A percentile compares a stretch with the other conserved stretches of the same genome.
These are phyloP conservation scores for Natator depressus DNA, from an alignment of 2,113 vertebrate genomes.

Conservation along the genomic window DNA sequence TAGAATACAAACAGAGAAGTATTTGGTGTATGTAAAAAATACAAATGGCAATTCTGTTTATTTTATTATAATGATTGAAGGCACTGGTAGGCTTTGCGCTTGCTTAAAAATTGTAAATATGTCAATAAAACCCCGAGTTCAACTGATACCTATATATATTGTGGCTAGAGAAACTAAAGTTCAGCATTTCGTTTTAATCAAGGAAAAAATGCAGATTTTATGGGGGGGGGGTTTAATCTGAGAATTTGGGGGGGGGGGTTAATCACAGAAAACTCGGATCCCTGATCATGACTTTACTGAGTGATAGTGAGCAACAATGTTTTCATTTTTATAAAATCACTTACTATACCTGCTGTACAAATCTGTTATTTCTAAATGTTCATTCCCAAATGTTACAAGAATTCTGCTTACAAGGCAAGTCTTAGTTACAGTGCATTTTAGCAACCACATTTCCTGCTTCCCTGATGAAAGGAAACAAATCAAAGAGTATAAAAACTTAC, in stretches of 20 bases:
- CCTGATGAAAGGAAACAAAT: conserved; percentile 35
- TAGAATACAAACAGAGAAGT: not conserved
- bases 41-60: not conserved
- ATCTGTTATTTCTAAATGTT: not conserved
- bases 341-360: not conserved
- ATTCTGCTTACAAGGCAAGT: not conserved
- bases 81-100: not conserved
- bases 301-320: not conserved
- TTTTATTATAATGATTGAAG: not conserved
- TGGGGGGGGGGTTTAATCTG: not conserved
- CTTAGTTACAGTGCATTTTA: not conserved
- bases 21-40: not conserved
- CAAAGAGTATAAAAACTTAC: not conserved
- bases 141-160: not conserved
- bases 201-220: not conserved
- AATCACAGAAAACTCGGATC: not conserved
- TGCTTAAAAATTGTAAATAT: not conserved
- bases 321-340: not conserved
- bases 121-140: not conserved
- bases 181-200: not conserved
- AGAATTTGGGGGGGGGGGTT: not conserved
- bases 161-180: not conserved
- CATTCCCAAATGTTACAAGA: not conserved
- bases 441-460: conserved; percentile 33
- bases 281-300: not conserved